These are phyloP conservation scores for Hirtodrosophila confusa DNA, from an alignment of 2,888 invertebrate species.

Conservation along the genomic window DNA sequence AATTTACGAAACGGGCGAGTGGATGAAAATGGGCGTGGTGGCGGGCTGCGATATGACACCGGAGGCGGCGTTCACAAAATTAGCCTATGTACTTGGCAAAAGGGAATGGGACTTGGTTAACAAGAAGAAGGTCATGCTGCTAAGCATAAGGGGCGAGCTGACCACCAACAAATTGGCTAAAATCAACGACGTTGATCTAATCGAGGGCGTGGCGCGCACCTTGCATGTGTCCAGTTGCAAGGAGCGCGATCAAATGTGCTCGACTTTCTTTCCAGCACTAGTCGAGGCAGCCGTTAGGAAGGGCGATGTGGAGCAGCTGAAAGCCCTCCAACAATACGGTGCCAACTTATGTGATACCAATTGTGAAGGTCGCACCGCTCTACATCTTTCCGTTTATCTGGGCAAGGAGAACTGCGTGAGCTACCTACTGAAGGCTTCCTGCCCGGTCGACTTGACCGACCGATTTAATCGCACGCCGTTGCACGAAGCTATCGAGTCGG, in stretches of 20 bases:
- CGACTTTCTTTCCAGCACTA: constrained; percentile 88
- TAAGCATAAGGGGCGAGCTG: constrained; percentile 91
- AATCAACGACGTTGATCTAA: constrained; percentile 85
- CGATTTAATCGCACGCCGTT: constrained; percentile 89
- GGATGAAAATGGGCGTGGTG: constrained; percentile 78
- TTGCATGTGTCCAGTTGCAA: constrained; percentile 85
- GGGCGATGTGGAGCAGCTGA: constrained; percentile 85
- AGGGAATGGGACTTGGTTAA: constrained; percentile 87
- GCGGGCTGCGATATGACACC: constrained; percentile 87
- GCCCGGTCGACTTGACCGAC: constrained; percentile 91
- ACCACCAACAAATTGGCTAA: constrained; percentile 84
- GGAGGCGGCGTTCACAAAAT: constrained; percentile 95
- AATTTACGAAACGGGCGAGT: constrained; percentile 91
- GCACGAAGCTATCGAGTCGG: constrained; percentile 88
- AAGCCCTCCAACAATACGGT: constrained; percentile 85
- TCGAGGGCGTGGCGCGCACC: constrained; percentile 86
- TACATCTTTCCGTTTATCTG: constrained; percentile 91
- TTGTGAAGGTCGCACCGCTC: constrained; percentile 90
- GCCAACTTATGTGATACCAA: constrained; percentile 90
- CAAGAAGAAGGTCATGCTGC: constrained; percentile 89
- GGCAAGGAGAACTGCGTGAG: constrained; percentile 88
- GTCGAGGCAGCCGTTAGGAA: constrained; percentile 87
- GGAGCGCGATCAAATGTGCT: constrained; percentile 85
- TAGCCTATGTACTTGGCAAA: constrained; percentile 94
- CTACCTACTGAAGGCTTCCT: constrained; percentile 90